Evolutionary conservation across 2,888 invertebrate genomes (phyloP), one percentile per base, ranked within the genome.

Genomic region (Pteria penguin): DNA sequence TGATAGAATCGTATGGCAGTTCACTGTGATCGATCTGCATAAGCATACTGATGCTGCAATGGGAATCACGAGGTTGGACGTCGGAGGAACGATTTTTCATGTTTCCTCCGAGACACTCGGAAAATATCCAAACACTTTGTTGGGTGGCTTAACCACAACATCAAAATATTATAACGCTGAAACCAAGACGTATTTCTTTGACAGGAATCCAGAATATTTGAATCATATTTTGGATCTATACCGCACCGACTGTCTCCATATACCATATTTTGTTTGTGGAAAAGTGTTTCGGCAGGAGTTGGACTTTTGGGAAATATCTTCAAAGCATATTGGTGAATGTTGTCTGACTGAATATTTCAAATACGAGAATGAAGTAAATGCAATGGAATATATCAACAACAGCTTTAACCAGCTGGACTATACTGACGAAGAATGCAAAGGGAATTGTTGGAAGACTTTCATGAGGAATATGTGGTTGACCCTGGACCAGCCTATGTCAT

Each of bases 131-230:
- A 80, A 80, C 54, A 81, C 84, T 8, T 77, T 78, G 4, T 75
- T 84, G 1, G 73, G 80, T 0, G 57, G 27, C 2, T 54, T 84
- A 11, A 69, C 77, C 1, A 52, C 65, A 5, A 67, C 78, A 3
- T 78, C 76, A 1, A 68, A 70, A 54, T 76, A 80, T 57, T 86
- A 82, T 70, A 80, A 83, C 14, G 58, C 67, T 4, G 77, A 69
- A 5, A 74, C 72, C 0, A 76, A 80, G 26, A 82, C 84, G 18
- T 88, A 83, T 68, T 88, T 87, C 79, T 87, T 88, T 61, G 88
- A 88, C 70, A 79, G 86, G 8, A 86, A 86, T 74, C 86, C 88
- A 11, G 82, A 84, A 26, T 71, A 85, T 33, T 88, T 88, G 71
- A 78, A 81, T 32, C 82, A 80, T 5, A 78, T 88, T 1, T 67